Base-by-base conservation (phyloP, 2,113 vertebrate genomes). In the Psilopogon haemacephalus region DNA sequence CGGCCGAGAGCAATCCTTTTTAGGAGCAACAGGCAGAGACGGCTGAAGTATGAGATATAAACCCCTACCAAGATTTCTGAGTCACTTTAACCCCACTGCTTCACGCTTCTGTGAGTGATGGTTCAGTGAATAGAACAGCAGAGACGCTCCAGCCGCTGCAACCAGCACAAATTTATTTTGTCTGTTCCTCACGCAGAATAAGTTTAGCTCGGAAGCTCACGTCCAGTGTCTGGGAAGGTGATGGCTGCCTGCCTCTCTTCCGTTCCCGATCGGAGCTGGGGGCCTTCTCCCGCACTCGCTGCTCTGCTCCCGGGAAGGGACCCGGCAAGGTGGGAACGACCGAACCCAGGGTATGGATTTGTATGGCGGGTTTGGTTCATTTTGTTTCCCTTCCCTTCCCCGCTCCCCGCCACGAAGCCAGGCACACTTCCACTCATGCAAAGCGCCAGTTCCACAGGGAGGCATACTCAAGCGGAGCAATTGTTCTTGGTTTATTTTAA, bases 401-500 rank as follows among this genome's bases (percentile, higher is more conserved):
- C 9, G 1, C 32, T 71, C 30, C 11, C 35, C 11, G 2, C 7
- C 50, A 42, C n/a, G 3, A 21, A 59, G 38, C 18, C 44, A 28
- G 48, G 30, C 84, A n/a, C 13, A 27, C 48, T 93, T 37, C 48
- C 50, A 71, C 18, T 59, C 44, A 55, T 40, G 54, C 70, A 56
- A 77, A 75, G 58, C 32, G 50, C 24, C 67, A 50, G 62, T 67
- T 81, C 72, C 48, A 60, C 30, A 72, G 70, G 65, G 81, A 86
- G 76, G 86, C 76, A 74, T 32, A 55, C 69, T 13, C 35, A 8
- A 92, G 81, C 2, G 8, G 63, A 90, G 77, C 80, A 81, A 70
- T 93, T 93, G 86, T 93, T 93, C 81, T 75, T 4, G 7, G 14
- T 12, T 93, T 76, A 76, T 94, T 92, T 87, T 87, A 82, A 73